Evolutionary conservation across 2,888 invertebrate species (phyloP).

Genomic region (Corbicula japonica): DNA sequence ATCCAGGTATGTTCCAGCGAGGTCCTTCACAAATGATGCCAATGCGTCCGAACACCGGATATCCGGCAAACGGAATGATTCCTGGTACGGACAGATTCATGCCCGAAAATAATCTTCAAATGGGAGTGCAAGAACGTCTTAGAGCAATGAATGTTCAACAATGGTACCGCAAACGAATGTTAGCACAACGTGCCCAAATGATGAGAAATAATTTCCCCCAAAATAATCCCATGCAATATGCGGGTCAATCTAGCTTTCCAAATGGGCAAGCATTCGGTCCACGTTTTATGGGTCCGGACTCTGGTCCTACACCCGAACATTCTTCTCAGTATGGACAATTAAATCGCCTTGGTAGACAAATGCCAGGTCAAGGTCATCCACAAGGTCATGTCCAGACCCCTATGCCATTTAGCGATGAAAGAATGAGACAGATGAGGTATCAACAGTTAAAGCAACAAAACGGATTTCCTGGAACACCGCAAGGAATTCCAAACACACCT

Average conservation of each 20-base stretch:
- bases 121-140: constrained; percentile 37
- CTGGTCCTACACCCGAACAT: constrained; percentile 1
- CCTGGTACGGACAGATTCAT: too few relatives aligned
- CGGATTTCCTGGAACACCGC: too few relatives aligned
- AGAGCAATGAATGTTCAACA: constrained; percentile 38
- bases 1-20: neutral
- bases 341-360: neutral
- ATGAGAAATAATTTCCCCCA: too few relatives aligned
- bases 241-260: neutral
- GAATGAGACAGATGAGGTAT: too few relatives aligned
- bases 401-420: too few relatives aligned
- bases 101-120: constrained; percentile 5
- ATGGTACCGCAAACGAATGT: constrained; percentile 31
- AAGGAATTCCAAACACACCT: too few relatives aligned
- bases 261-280: neutral
- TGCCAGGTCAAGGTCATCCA: too few relatives aligned
- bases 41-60: neutral
- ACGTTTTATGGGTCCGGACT: neutral
- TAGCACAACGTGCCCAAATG: constrained; percentile 19
- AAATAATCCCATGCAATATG: neutral
- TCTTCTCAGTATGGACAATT: neutral
- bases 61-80: neutral
- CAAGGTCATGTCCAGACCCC: too few relatives aligned
- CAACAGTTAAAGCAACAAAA: too few relatives aligned
- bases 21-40: too few relatives aligned